Conservation (phyloP, 1,140 invertebrate species). For the Euura lappo region DNA sequence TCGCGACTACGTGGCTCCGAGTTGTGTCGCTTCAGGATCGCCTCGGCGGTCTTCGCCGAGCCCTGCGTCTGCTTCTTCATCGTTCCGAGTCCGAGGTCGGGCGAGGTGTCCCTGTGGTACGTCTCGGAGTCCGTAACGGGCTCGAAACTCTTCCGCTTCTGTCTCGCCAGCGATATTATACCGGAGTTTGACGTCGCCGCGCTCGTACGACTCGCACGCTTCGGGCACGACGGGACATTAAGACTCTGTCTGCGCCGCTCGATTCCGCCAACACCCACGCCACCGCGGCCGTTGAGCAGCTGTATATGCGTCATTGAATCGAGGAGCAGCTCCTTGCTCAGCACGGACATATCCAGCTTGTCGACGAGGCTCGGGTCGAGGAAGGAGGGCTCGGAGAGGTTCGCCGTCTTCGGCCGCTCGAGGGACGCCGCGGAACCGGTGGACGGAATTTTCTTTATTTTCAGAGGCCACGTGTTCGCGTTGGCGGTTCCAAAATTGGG, state of each 20-base stretch:
- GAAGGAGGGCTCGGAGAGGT: constrained; percentile 63
- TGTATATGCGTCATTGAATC: constrained; percentile 46
- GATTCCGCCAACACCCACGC: constrained; percentile 14
- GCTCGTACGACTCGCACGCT: background rate
- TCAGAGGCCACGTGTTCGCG: constrained; percentile 55
- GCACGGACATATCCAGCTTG: constrained; percentile 68
- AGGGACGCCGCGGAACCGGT: constrained; percentile 19
- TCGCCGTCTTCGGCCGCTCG: constrained; percentile 64
- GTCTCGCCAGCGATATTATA: background rate
- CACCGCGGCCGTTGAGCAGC: constrained; percentile 30
- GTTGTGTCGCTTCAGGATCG: no score
- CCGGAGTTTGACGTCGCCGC: background rate
- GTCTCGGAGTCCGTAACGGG: constrained; percentile 26
- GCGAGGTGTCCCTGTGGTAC: constrained; percentile 7
- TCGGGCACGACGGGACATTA: background rate
- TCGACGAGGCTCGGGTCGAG: constrained; percentile 61
- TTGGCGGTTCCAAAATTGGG: constrained; percentile 26
- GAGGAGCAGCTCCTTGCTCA: constrained; percentile 63
- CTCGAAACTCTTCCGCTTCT: constrained; percentile 37
- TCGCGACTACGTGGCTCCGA: constrained; percentile 23
- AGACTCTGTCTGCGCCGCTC: constrained; percentile 12
- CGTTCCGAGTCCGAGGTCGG: constrained; percentile 9
- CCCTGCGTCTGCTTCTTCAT: constrained; percentile 1
- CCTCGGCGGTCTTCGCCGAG: constrained; percentile 1
- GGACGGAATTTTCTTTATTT: constrained; percentile 37